Evolutionary conservation across 1,140 invertebrate genomes (phyloP).

Genomic region (Reticulitermes speratus): DNA sequence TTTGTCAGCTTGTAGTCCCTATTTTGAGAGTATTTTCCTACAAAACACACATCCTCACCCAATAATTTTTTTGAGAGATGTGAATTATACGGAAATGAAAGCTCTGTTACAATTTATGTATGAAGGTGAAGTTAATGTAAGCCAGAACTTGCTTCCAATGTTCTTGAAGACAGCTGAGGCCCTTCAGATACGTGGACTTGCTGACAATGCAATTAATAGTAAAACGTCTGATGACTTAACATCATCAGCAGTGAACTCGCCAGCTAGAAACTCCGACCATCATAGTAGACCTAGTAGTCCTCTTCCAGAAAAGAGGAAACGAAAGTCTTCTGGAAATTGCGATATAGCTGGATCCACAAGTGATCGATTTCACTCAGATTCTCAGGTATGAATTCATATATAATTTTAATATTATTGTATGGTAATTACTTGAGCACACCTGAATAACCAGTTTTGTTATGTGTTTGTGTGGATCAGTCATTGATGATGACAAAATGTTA

Average conservation of each 20-base stretch:
- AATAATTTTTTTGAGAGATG: constrained; percentile 89
- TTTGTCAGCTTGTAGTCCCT: constrained; percentile 89
- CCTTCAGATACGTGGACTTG: constrained; percentile 85
- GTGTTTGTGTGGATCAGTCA: no score
- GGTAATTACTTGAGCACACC: neutral
- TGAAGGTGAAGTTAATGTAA: constrained; percentile 86
- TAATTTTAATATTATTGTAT: constrained; percentile 27
- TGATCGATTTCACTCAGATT: constrained; percentile 62
- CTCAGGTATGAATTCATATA: constrained; percentile 54
- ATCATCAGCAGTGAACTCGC: constrained; percentile 36
- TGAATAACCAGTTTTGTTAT: neutral
- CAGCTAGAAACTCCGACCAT: constrained; percentile 40
- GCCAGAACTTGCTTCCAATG: constrained; percentile 80
- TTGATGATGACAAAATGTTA: no score
- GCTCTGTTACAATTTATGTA: constrained; percentile 88
- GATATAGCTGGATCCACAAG: constrained; percentile 61
- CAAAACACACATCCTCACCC: constrained; percentile 89
- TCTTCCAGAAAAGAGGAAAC: constrained; percentile 63
- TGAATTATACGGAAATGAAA: constrained; percentile 82
- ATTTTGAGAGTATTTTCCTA: constrained; percentile 91
- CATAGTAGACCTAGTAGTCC: constrained; percentile 41
- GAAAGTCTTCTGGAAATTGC: constrained; percentile 67
- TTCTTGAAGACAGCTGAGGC: constrained; percentile 90
- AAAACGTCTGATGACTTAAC: constrained; percentile 40
- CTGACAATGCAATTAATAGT: constrained; percentile 63